Percentiles rank a stretch among this genome's conserved stretches.
Conservation (phyloP, 2,113 vertebrate genomes). For the Anhinga anhinga region DNA sequence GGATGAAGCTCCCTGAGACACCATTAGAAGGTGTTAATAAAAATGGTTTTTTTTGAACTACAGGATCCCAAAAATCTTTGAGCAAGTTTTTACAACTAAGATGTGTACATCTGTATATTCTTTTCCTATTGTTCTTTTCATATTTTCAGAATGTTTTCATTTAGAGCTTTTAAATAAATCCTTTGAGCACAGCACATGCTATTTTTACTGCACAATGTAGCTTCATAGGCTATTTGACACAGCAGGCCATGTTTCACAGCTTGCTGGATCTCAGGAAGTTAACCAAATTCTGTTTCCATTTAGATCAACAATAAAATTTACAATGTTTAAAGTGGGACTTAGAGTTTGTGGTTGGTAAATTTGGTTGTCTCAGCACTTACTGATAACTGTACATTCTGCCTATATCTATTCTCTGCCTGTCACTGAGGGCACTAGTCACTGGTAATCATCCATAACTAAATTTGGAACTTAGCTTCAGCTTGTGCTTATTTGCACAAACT, state of each 20-base stretch:
- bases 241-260: not conserved
- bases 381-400: not conserved
- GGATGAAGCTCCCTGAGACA: not conserved
- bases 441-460: not conserved
- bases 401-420: not conserved
- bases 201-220: not conserved
- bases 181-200: not conserved
- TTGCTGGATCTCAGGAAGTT: not conserved
- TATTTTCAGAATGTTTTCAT: not conserved
- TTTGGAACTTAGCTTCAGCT: not conserved
- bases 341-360: not conserved
- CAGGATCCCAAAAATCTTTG: not conserved
- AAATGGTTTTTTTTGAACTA: not conserved
- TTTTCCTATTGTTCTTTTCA: not conserved
- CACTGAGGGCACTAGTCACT: not conserved
- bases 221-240: not conserved
- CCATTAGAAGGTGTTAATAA: not conserved
- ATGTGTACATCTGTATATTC: not conserved
- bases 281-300: conserved; percentile 12
- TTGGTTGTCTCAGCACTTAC: not conserved
- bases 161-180: not conserved
- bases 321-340: not conserved
- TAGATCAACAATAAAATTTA: not conserved
- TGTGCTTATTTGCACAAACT: not conserved
- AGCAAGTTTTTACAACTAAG: not conserved